phyloP scores from a whole-genome alignment of 2,888 invertebrate genomes.

The Ornithoptera priamus region DNA sequence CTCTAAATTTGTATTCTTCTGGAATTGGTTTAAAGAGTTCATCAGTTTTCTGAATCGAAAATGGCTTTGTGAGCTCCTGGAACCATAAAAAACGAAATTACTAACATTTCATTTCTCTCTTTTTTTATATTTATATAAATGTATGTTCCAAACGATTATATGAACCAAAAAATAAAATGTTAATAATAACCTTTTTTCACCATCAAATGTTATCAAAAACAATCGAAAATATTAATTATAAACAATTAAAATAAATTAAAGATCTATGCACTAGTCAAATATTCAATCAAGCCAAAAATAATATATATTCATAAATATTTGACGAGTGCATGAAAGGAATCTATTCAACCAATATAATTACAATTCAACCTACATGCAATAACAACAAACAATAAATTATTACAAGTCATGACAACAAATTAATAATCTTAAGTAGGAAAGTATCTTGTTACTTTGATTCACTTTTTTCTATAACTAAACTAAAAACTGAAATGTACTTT shows the following conservation, averaged over 20 bases:
- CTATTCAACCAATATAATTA: not conserved
- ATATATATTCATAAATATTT: not conserved
- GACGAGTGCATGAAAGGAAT: not conserved
- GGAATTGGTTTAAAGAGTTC: constrained; percentile 15
- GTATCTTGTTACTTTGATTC: not conserved
- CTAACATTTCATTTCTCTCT: no score
- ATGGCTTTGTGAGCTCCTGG: not conserved
- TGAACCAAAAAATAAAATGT: not conserved
- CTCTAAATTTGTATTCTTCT: not conserved
- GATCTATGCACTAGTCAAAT: not conserved
- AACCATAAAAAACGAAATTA: not conserved
- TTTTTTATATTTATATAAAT: no score
- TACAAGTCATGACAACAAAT: not conserved
- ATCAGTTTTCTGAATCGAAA: not conserved
- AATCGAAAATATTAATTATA: no score
- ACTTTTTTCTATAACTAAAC: not conserved
- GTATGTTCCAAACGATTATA: not conserved
- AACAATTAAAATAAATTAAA: no score
- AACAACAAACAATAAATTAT: not conserved
- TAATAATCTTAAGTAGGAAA: not conserved
- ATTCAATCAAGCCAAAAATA: no score
- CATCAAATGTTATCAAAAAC: not conserved
- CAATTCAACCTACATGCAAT: not conserved
- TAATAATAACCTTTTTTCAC: not conserved
- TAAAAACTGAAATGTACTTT: no score